phyloP scores from a whole-genome alignment of 2,797 vertebrate species.

The Typhlichthys eigenmanni region DNA sequence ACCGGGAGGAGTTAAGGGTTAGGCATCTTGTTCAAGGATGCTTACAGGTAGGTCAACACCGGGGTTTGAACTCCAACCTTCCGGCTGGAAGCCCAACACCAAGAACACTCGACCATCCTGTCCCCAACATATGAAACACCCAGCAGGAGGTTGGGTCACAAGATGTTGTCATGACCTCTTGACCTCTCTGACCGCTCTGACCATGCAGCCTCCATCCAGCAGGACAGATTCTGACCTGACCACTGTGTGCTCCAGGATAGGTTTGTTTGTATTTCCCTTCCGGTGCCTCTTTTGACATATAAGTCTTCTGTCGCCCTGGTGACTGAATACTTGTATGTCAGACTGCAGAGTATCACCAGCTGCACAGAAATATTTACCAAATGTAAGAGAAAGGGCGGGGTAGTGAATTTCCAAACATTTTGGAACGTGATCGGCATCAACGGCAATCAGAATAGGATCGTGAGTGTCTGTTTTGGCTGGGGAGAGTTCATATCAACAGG shows the following conservation, averaged over 20 bases:
- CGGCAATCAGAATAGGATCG: conserved; percentile 15
- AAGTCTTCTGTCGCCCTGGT: conserved; percentile 52
- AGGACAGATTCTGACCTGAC: too few species aligned
- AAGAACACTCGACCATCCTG: too few species aligned
- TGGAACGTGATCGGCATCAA: conserved; percentile 22
- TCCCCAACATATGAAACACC: not conserved
- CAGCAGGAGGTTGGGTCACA: not conserved
- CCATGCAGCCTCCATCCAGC: not conserved
- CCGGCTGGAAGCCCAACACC: too few species aligned
- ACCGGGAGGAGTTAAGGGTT: too few species aligned
- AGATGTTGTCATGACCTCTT: conserved; percentile 24
- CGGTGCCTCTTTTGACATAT: conserved; percentile 50
- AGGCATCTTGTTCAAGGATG: too few species aligned
- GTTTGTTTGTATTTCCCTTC: conserved; percentile 26
- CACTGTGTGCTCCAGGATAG: conserved; percentile 20
- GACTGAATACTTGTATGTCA: conserved; percentile 23
- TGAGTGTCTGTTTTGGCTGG: conserved; percentile 8
- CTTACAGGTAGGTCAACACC: too few species aligned
- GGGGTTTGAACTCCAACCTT: not conserved
- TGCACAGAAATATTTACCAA: conserved; percentile 60
- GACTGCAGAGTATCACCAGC: conserved; percentile 28
- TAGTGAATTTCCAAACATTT: conserved; percentile 53
- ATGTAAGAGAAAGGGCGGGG: conserved; percentile 28
- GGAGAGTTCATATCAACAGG: conserved; percentile 13
- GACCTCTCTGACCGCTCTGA: conserved; percentile 6